Conservation (phyloP, 2,113 vertebrate genomes). For the Notothenia coriiceps region DNA sequence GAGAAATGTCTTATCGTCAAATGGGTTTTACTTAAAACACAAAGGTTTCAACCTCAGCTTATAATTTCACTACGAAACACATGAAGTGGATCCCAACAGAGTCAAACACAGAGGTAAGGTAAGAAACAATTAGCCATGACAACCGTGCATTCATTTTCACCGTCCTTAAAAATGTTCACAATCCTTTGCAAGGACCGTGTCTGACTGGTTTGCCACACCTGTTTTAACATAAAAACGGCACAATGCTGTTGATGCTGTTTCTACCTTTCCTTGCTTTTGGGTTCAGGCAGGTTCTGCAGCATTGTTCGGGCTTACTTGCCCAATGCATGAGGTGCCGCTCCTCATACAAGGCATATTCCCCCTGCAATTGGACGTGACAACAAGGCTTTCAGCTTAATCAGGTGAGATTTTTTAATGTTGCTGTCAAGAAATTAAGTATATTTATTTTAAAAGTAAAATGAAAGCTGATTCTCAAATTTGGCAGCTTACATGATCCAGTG, state of each 20-base stretch:
- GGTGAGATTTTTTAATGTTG: conserved; percentile 1
- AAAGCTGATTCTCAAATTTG: not conserved
- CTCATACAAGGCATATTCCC: not conserved
- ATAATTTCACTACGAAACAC: not conserved
- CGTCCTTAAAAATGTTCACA: not conserved
- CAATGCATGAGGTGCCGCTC: not conserved
- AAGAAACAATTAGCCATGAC: not conserved
- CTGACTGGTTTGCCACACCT: conserved; percentile 9
- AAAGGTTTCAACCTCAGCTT: not conserved
- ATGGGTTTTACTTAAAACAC: not conserved
- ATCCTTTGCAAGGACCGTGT: not conserved
- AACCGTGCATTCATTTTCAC: not conserved
- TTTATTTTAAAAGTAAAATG: not conserved
- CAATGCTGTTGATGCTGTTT: not conserved
- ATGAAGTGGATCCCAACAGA: not conserved
- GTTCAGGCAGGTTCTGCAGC: conserved; percentile 48
- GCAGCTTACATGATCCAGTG: not conserved
- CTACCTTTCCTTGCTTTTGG: not conserved
- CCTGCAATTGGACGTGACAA: not conserved
- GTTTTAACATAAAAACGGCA: not conserved
- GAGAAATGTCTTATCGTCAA: not conserved
- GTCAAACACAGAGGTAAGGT: not conserved
- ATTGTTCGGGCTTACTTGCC: not conserved
- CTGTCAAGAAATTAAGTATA: not conserved
- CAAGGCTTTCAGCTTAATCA: not conserved